Evolutionary conservation across 2,797 vertebrate genomes (phyloP).

Genomic region (Pantherophis alleghaniensis): DNA sequence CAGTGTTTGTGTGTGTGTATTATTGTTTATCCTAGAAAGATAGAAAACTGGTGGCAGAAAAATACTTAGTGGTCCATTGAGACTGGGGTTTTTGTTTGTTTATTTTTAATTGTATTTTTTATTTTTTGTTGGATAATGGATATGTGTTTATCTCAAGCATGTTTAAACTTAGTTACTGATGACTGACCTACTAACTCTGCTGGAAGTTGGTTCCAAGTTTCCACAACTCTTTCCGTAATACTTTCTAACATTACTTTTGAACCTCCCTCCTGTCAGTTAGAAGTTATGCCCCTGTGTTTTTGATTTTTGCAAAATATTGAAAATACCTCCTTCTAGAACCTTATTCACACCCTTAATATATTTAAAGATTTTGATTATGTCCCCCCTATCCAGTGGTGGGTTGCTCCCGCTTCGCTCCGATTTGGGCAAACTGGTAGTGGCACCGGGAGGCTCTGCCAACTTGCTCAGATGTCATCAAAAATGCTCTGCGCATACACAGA

Average conservation of each 20-base stretch:
- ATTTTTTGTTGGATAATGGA: not conserved
- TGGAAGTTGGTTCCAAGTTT: not conserved
- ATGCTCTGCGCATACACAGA: no score
- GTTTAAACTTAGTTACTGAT: not conserved
- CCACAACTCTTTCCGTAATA: not conserved
- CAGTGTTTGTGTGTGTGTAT: not conserved
- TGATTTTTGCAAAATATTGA: not conserved
- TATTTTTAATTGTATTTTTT: not conserved
- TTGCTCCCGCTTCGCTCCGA: no score
- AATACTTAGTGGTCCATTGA: no score
- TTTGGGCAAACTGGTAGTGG: no score
- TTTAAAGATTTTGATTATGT: not conserved
- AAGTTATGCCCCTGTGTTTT: not conserved
- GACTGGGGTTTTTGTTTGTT: not conserved
- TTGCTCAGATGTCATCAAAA: no score
- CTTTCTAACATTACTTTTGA: not conserved
- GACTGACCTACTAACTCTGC: not conserved
- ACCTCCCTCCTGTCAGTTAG: not conserved
- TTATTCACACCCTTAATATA: not conserved
- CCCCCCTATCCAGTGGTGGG: no score
- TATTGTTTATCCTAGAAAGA: not conserved
- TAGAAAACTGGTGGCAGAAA: not conserved
- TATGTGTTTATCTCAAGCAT: not conserved
- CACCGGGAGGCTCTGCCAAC: no score
- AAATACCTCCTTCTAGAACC: not conserved